Evolutionary conservation across 53 echinoderm and acorn worm species (phyloP).

Genomic region (Pentamera pediparva): DNA sequence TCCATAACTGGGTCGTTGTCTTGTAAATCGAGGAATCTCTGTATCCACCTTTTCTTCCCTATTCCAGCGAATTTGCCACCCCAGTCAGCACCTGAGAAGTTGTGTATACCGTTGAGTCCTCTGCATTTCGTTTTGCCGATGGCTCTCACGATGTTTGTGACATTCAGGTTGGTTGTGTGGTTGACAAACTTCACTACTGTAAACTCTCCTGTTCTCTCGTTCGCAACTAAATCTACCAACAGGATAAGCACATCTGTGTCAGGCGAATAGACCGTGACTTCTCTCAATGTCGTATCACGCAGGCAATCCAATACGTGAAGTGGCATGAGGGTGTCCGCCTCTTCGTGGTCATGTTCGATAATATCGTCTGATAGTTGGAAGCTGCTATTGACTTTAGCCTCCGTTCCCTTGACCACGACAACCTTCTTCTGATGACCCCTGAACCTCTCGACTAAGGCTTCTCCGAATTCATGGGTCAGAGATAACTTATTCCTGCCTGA

Average conservation of each 20-base stretch:
- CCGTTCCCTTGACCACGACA: neutral
- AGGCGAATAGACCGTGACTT: neutral
- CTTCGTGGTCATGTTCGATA: slow-evolving; percentile 12
- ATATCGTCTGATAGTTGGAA: neutral
- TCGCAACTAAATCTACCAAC: slow-evolving; percentile 2
- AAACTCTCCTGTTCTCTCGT: neutral
- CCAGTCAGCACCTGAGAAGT: slow-evolving; percentile 26
- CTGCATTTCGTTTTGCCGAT: slow-evolving; percentile 1
- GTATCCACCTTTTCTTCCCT: neutral
- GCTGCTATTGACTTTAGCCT: neutral
- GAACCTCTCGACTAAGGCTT: neutral
- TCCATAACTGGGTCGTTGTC: neutral
- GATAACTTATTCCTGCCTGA: too few species aligned
- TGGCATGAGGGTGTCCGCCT: slow-evolving; percentile 28
- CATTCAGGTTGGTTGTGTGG: neutral
- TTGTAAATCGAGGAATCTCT: neutral
- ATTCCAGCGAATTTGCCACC: slow-evolving; percentile 32
- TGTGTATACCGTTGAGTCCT: slow-evolving; percentile 13
- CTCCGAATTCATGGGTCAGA: neutral
- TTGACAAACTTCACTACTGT: neutral
- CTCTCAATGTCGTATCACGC: neutral
- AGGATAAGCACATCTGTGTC: neutral
- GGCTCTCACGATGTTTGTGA: neutral
- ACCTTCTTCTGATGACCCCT: neutral
- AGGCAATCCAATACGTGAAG: neutral